phyloP scores from a whole-genome alignment of 2,797 vertebrate species.

The Agapornis canus region DNA sequence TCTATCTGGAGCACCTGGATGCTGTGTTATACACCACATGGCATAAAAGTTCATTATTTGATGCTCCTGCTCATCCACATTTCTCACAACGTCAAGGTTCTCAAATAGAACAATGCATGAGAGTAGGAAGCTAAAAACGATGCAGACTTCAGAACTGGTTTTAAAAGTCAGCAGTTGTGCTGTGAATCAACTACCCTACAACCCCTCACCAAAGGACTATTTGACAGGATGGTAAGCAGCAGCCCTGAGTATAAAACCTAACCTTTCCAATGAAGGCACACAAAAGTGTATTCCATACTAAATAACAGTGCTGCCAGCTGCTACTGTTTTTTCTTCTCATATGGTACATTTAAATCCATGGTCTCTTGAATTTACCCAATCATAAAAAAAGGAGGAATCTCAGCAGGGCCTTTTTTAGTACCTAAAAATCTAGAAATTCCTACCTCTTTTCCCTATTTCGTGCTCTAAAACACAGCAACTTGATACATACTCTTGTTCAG shows the following conservation, averaged over 20 bases:
- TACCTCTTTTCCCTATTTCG: not conserved
- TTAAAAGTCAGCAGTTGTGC: not conserved
- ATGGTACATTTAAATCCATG: not conserved
- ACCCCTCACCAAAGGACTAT: not conserved
- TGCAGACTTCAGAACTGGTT: not conserved
- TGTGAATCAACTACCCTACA: not conserved
- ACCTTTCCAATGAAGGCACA: not conserved
- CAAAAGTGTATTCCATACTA: not conserved
- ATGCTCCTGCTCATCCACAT: not conserved
- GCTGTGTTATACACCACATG: not conserved
- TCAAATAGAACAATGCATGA: not conserved
- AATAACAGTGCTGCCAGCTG: not conserved
- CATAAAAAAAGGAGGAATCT: not conserved
- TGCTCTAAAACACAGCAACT: not conserved
- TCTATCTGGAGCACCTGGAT: not conserved
- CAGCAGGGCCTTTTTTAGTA: not conserved
- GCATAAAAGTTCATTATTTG: not conserved
- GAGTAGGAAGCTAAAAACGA: not conserved
- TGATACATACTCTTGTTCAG: not conserved
- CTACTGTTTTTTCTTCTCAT: not conserved
- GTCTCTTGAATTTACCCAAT: not conserved
- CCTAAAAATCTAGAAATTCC: not conserved
- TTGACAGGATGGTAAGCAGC: not conserved
- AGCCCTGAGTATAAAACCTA: not conserved
- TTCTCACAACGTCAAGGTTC: not conserved